A percentile compares a stretch with the other conserved stretches of the same genome.
Evolutionary conservation across 2,113 vertebrate species (phyloP).

Genomic region (Vulpes vulpes): DNA sequence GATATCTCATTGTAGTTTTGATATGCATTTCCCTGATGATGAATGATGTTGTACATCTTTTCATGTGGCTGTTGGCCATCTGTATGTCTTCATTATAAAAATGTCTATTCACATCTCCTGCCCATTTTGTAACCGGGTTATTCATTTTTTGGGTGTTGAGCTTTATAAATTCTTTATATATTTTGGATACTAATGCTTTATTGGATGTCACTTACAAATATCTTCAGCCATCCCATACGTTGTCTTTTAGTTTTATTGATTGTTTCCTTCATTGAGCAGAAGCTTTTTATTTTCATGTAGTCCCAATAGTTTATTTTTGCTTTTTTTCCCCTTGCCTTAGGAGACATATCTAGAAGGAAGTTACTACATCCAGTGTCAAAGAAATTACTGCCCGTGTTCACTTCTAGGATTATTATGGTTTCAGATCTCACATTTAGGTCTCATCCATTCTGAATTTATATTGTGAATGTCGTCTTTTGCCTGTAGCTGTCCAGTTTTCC

Average conservation of each 20-base stretch:
- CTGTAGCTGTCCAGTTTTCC: not conserved
- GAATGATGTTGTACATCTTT: not conserved
- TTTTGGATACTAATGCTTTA: not conserved
- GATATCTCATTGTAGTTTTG: not conserved
- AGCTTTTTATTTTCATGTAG: not conserved
- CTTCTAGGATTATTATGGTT: not conserved
- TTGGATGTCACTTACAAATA: not conserved
- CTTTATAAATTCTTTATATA: no score
- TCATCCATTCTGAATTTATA: not conserved
- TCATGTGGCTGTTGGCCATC: not conserved
- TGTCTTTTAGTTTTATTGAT: not conserved
- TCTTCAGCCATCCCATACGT: not conserved
- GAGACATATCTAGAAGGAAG: not conserved
- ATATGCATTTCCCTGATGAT: not conserved
- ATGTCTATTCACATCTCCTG: not conserved
- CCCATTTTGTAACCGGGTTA: not conserved
- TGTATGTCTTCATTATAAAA: not conserved
- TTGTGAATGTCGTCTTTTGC: not conserved
- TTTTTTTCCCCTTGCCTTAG: not conserved
- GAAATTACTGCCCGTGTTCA: not conserved
- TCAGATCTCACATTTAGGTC: not conserved
- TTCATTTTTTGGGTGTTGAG: not conserved
- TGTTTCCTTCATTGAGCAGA: not conserved
- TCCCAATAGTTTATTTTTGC: not conserved
- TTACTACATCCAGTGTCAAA: not conserved